Conservation (phyloP, 2,797 vertebrate species). For the Microcaecilia unicolor region DNA sequence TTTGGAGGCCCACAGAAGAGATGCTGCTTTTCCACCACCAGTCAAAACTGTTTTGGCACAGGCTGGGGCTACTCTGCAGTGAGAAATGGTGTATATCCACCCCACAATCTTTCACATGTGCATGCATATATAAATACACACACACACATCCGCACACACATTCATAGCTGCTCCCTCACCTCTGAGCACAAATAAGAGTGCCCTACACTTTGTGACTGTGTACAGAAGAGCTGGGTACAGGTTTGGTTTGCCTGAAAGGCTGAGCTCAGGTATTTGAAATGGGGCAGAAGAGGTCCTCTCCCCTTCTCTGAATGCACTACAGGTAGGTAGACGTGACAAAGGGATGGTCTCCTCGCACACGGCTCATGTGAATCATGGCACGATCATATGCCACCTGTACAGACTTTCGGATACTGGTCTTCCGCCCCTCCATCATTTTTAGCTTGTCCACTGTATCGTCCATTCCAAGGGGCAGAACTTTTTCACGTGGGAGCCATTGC, state of each 20-base stretch:
- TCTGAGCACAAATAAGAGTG: slow-evolving; percentile 1
- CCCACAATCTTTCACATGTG: not conserved
- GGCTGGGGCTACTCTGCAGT: slow-evolving; percentile 13
- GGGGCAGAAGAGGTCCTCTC: not conserved
- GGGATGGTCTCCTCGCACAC: slow-evolving; percentile 77
- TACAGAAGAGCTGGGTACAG: too few species aligned
- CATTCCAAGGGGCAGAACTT: slow-evolving; percentile 78
- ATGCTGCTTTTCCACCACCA: too few species aligned
- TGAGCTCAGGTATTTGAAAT: not conserved
- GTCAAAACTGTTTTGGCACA: slow-evolving; percentile 59
- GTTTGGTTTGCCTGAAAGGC: not conserved
- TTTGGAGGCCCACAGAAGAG: slow-evolving; percentile 21
- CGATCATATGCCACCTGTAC: slow-evolving; percentile 96
- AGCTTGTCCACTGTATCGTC: slow-evolving; percentile 94
- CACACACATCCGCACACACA: not conserved
- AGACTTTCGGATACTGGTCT: slow-evolving; percentile 92
- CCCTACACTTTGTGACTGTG: not conserved
- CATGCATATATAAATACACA: not conserved
- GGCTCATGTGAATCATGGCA: slow-evolving; percentile 88
- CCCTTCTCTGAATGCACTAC: too few species aligned
- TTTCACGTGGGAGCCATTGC: slow-evolving; percentile 94
- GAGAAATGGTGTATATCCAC: slow-evolving; percentile 17
- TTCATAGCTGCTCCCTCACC: slow-evolving; percentile 7
- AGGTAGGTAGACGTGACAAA: slow-evolving; percentile 78
- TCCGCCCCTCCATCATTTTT: slow-evolving; percentile 91